Evolutionary conservation across 2,888 invertebrate species (phyloP).

Genomic region (Sinopyrophorus schimmeli): DNA sequence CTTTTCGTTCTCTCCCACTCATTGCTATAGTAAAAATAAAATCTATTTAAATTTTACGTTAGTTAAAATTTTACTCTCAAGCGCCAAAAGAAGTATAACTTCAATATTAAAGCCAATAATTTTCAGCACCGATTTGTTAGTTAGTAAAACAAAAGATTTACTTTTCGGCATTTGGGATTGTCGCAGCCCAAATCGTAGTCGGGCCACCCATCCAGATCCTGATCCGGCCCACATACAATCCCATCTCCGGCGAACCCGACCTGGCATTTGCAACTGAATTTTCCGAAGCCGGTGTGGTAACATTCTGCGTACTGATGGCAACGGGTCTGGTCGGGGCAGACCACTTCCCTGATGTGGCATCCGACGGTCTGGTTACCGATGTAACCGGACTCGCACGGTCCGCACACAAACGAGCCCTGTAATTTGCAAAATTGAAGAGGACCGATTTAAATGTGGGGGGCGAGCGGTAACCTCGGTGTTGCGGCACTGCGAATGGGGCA

Average conservation of each 20-base stretch:
- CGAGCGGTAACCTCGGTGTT: conserved; percentile 60
- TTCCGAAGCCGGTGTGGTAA: conserved; percentile 49
- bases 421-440: neutral
- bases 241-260: conserved; percentile 95
- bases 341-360: conserved; percentile 69
- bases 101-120: too few species aligned
- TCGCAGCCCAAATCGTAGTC: conserved; percentile 75
- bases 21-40: too few species aligned
- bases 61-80: conserved; percentile 19
- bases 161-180: conserved; percentile 70
- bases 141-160: too few species aligned
- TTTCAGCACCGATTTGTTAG: too few species aligned
- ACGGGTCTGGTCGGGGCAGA: conserved; percentile 74
- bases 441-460: neutral
- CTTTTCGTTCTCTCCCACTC: too few species aligned
- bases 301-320: conserved; percentile 85
- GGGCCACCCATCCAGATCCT: conserved; percentile 89
- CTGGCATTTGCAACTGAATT: conserved; percentile 65
- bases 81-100: too few species aligned
- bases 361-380: conserved; percentile 81
- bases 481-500: conserved; percentile 75
- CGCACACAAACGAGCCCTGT: conserved; percentile 86
- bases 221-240: conserved; percentile 77
- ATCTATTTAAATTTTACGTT: too few species aligned
- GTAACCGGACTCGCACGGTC: conserved; percentile 75